Percentiles rank a stretch among this genome's conserved stretches.
These are phyloP conservation scores for Tribolium madens DNA, from an alignment of 1,140 invertebrate genomes.

Conservation along the genomic window DNA sequence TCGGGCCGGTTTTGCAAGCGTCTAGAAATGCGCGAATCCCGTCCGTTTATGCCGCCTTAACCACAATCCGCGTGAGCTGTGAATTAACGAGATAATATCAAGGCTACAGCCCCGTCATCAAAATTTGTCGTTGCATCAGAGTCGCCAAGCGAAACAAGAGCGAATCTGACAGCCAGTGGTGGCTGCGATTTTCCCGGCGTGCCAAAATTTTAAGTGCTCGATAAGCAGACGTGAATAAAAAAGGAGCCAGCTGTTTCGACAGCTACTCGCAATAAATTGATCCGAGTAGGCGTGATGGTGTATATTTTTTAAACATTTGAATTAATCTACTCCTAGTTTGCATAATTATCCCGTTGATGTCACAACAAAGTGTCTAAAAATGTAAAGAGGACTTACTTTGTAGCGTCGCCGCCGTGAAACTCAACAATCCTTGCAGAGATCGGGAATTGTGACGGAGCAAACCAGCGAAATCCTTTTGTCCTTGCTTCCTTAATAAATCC, in stretches of 20 bases:
- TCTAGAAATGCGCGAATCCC: conserved; percentile 39
- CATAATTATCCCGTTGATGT: conserved; percentile 37
- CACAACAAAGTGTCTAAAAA: conserved; percentile 27
- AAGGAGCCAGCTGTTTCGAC: conserved; percentile 2
- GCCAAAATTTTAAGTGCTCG: too few relatives aligned
- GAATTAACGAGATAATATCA: conserved; percentile 29
- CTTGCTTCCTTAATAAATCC: conserved; percentile 68
- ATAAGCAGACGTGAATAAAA: too few relatives aligned
- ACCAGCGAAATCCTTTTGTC: conserved; percentile 70
- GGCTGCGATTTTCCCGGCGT: too few relatives aligned
- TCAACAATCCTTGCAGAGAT: conserved; percentile 73
- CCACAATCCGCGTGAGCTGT: conserved; percentile 29
- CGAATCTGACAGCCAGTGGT: too few relatives aligned
- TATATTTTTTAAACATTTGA: conserved; percentile 22
- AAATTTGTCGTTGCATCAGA: too few relatives aligned
- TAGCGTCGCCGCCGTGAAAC: conserved; percentile 72
- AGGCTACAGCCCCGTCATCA: background rate
- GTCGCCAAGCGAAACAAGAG: too few relatives aligned
- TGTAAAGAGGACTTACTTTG: conserved; percentile 69
- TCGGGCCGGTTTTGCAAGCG: conserved; percentile 36
- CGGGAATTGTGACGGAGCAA: conserved; percentile 73
- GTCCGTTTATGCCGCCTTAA: conserved; percentile 24
- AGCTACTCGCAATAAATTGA: conserved; percentile 29
- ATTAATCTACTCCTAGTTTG: conserved; percentile 15
- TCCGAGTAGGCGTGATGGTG: conserved; percentile 1